phyloP scores from a whole-genome alignment of 2,888 invertebrate genomes.

The Leistus spinibarbis region DNA sequence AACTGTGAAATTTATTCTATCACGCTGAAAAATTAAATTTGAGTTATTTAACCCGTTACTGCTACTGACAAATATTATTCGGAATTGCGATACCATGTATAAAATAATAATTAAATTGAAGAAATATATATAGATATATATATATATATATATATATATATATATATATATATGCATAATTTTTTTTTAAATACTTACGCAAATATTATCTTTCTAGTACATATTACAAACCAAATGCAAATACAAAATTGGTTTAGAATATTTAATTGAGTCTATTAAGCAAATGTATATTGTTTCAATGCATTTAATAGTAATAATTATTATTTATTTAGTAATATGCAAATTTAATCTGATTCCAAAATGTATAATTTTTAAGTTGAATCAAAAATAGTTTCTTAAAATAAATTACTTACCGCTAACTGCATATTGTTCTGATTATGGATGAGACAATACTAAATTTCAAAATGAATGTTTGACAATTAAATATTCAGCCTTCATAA shows the following conservation, averaged over 20 bases:
- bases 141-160: constrained; percentile 30
- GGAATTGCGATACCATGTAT: no score
- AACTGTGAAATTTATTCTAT: no score
- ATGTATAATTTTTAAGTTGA: not conserved
- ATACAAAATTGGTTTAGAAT: no score
- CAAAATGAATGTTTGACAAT: not conserved
- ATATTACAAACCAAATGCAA: no score
- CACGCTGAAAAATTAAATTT: no score
- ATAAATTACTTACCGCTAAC: not conserved
- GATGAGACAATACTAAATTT: not conserved
- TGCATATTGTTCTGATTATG: not conserved
- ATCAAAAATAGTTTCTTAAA: not conserved
- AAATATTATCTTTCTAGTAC: no score
- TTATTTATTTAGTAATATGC: not conserved
- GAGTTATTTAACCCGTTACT: no score
- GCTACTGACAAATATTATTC: no score
- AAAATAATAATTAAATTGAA: not conserved
- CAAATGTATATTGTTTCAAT: no score
- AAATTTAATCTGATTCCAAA: not conserved
- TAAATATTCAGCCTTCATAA: not conserved
- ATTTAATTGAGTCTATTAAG: no score
- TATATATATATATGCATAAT: no score
- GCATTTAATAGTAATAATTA: not conserved
- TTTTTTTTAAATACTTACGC: no score
- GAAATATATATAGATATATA: not conserved